These are phyloP conservation scores for human (Homo sapiens) DNA, from an alignment of 2,113 vertebrate species.

Conservation along the genomic window GRCh38 chr12:126916501-126917000, in stretches of 20 bases:
- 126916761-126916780: too few relatives aligned
- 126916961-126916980: too few relatives aligned
- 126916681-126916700: background rate
- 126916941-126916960: background rate
- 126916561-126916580: background rate
- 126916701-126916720: too few relatives aligned
- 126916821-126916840: background rate
- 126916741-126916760: too few relatives aligned
- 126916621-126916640: background rate
- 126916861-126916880: background rate
- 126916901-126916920: background rate
- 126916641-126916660: background rate
- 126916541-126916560: too few relatives aligned
- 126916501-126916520: background rate
- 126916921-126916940: background rate
- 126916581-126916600: background rate
- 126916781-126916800: background rate
- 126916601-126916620: background rate
- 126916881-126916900: background rate
- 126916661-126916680: background rate
- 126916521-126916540: background rate
- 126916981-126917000: background rate
- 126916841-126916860: rapidly evolving
- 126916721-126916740: too few relatives aligned
- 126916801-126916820: background rate